Percentiles rank a stretch among this genome's conserved stretches.
phyloP scores from a whole-genome alignment of 2,797 vertebrate species.

The Sardinella longiceps region DNA sequence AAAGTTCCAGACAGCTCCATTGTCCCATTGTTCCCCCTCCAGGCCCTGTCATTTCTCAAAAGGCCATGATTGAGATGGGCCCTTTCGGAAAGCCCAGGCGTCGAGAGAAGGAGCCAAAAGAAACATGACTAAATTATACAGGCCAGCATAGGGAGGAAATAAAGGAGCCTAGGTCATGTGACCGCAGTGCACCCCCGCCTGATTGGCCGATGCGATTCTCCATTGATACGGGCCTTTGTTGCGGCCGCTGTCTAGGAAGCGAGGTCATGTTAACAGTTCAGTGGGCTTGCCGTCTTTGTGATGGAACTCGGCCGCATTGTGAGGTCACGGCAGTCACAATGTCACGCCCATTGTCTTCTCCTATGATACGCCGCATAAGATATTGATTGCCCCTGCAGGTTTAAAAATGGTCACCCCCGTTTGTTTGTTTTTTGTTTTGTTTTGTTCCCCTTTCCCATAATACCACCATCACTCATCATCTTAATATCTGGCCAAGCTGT shows the following conservation, averaged over 20 bases:
- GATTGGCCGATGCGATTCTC: background rate
- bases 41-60: conserved; percentile 11
- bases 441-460: background rate
- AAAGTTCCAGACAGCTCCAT: background rate
- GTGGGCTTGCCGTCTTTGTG: conserved; percentile 15
- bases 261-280: conserved; percentile 28
- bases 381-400: background rate
- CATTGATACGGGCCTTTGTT: conserved; percentile 7
- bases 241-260: conserved; percentile 12
- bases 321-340: conserved; percentile 2
- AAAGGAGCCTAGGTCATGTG: conserved; percentile 14
- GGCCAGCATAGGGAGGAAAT: background rate
- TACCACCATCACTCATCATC: conserved; percentile 13
- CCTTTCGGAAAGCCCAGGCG: background rate
- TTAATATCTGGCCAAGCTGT: background rate
- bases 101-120: conserved; percentile 16
- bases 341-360: background rate
- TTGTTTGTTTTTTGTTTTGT: conserved; percentile 1
- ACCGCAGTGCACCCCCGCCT: background rate
- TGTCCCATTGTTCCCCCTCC: background rate
- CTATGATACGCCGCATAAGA: background rate
- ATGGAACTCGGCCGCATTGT: background rate
- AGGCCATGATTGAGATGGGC: conserved; percentile 18
- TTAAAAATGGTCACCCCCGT: conserved; percentile 10
- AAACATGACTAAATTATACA: conserved; percentile 26